phyloP scores from a whole-genome alignment of 2,888 invertebrate species.

The Cryptops parisi region DNA sequence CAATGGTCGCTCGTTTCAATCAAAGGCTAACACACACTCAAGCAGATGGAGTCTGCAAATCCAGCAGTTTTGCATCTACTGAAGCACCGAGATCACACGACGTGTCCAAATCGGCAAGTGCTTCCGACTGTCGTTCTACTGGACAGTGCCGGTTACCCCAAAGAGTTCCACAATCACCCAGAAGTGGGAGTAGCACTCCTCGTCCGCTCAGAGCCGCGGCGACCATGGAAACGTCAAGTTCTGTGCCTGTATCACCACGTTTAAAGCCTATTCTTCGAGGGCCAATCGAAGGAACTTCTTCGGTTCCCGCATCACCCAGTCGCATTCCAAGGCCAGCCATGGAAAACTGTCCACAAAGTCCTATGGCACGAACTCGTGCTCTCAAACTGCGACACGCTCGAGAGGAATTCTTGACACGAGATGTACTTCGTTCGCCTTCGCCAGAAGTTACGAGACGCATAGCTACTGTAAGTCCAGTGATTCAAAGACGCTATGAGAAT shows the following conservation, averaged over 20 bases:
- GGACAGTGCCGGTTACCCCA: not conserved
- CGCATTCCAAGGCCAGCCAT: not conserved
- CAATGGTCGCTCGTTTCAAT: not conserved
- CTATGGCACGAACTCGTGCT: not conserved
- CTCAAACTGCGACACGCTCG: constrained; percentile 51
- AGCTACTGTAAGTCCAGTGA: not conserved
- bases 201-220: not conserved
- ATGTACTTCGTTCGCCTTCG: constrained; percentile 16
- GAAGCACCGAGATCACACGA: not conserved
- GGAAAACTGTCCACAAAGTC: not conserved
- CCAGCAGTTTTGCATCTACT: not conserved
- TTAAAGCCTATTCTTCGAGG: not conserved
- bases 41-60: not conserved
- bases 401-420: constrained; percentile 49
- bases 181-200: not conserved
- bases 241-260: not conserved
- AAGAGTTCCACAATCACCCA: not conserved
- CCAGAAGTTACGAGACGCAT: not conserved
- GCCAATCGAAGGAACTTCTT: not conserved
- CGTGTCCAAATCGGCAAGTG: not conserved
- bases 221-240: not conserved
- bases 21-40: not conserved
- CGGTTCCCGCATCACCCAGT: not conserved
- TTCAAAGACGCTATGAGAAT: not conserved
- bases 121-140: not conserved